These are phyloP conservation scores for Erythrocercus mccallii DNA, from an alignment of 2,113 vertebrate species.

Conservation along the genomic window DNA sequence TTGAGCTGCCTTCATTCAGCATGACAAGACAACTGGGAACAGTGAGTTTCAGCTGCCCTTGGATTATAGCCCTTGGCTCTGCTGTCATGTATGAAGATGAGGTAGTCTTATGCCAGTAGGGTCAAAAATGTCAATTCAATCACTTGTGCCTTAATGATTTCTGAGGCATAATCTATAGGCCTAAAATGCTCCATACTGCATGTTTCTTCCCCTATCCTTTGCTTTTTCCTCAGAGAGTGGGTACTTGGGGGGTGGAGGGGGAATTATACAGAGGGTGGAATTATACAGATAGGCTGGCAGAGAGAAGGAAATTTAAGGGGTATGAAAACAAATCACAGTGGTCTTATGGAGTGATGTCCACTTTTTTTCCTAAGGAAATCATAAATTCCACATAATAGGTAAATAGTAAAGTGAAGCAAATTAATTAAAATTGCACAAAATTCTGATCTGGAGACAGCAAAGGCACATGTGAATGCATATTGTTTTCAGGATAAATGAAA, in stretches of 20 bases:
- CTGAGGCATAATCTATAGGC: not conserved
- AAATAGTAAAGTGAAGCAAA: not conserved
- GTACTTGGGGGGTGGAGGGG: fast-evolving
- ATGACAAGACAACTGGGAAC: not conserved
- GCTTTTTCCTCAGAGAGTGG: not conserved
- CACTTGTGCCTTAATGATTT: not conserved
- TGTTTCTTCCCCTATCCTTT: not conserved
- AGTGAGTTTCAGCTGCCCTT: not conserved
- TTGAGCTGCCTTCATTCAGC: not conserved
- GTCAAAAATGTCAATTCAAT: not conserved
- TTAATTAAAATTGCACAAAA: not conserved
- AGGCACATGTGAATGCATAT: not conserved
- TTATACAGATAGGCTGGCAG: not conserved
- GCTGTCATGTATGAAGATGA: not conserved
- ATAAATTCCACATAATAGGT: not conserved
- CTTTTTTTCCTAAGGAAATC: not conserved
- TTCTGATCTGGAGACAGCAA: not conserved
- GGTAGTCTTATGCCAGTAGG: not conserved
- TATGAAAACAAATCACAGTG: not conserved
- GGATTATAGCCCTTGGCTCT: not conserved
- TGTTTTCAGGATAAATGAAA: not conserved
- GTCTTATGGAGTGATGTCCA: not conserved
- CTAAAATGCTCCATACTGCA: not conserved
- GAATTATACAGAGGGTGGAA: not conserved
- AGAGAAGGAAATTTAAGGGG: not conserved